A percentile compares a stretch with the other conserved stretches of the same genome.
phyloP scores from a whole-genome alignment of 2,888 invertebrate genomes.

The Apamea anceps region DNA sequence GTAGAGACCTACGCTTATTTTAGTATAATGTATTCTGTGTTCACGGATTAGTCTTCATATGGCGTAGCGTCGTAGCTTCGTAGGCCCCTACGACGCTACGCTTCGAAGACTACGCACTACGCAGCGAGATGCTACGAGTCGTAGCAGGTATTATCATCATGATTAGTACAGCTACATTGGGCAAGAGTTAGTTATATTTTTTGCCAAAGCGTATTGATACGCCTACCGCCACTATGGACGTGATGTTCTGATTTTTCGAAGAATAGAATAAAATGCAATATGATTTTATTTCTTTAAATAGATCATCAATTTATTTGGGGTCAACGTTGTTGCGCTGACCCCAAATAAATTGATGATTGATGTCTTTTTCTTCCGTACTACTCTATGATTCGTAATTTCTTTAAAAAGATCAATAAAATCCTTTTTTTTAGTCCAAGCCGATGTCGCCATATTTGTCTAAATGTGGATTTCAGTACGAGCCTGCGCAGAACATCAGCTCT shows the following conservation, averaged over 20 bases:
- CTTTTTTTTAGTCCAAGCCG: neutral
- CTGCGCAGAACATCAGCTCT: constrained; percentile 29
- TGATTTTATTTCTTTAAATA: neutral
- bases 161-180: neutral
- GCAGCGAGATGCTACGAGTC: constrained; percentile 6
- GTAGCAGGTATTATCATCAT: neutral
- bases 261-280: neutral
- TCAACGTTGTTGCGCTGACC: too few relatives aligned
- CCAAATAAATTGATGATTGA: too few relatives aligned
- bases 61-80: constrained; percentile 37
- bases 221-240: neutral
- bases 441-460: constrained; percentile 23
- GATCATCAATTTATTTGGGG: neutral
- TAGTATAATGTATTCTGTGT: neutral
- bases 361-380: neutral
- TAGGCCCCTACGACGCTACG: constrained; percentile 37
- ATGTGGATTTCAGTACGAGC: constrained; percentile 3
- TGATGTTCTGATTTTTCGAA: neutral
- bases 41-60: neutral
- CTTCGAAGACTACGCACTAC: constrained; percentile 28
- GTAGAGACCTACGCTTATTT: neutral
- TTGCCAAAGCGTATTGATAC: neutral
- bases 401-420: neutral
- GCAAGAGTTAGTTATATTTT: neutral
- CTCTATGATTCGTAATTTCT: neutral